These are phyloP conservation scores for Cisticola juncidis DNA, from an alignment of 2,113 vertebrate species.

Conservation along the genomic window DNA sequence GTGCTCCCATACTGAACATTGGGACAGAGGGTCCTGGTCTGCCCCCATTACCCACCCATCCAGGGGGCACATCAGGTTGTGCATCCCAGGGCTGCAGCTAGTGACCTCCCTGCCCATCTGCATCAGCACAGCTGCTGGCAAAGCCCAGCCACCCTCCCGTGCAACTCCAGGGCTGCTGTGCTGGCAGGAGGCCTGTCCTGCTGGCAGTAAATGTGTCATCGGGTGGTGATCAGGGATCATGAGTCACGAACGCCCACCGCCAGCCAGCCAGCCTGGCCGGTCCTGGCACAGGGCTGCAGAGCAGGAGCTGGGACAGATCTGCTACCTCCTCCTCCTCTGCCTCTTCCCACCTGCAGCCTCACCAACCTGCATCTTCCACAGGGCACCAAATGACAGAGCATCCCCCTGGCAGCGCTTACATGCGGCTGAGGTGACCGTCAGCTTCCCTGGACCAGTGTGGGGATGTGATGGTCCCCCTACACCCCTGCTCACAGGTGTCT, in stretches of 20 bases:
- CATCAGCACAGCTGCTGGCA: neutral
- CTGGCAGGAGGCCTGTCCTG: neutral
- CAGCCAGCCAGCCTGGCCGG: neutral
- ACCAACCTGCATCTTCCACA: neutral
- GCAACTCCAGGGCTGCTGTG: neutral
- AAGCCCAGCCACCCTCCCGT: neutral
- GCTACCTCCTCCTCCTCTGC: neutral
- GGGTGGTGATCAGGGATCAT: neutral
- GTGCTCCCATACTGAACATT: fast-evolving
- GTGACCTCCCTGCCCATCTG: neutral
- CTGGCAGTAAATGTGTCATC: neutral
- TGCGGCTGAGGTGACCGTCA: neutral
- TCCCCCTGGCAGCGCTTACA: fast-evolving
- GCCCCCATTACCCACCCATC: neutral
- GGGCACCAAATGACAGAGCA: neutral
- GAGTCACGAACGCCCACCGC: neutral
- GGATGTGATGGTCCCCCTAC: fast-evolving
- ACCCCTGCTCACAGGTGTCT: fast-evolving
- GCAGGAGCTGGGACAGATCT: neutral
- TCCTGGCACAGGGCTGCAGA: neutral
- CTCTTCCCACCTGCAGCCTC: neutral
- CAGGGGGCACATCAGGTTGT: neutral
- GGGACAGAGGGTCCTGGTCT: neutral
- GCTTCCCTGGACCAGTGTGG: neutral
- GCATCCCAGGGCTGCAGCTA: neutral